Conservation (phyloP, 2,888 invertebrate genomes). For the Ichneumon xanthorius region DNA sequence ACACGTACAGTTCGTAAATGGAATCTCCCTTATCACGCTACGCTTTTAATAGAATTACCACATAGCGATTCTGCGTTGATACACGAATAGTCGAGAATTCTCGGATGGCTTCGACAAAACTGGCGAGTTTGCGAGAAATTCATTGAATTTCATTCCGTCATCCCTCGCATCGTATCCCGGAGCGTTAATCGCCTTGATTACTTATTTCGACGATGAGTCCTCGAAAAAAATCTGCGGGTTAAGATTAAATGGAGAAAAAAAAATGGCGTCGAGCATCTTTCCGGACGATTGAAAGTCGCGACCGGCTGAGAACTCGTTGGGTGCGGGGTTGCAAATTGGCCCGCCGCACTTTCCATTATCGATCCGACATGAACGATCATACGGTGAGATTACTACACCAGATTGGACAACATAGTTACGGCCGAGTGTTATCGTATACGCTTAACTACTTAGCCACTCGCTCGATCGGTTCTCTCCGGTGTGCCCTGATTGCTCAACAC, state of each 20-base stretch:
- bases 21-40: slow-evolving; percentile 56
- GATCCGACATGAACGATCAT: slow-evolving; percentile 23
- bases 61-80: background rate
- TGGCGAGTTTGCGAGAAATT: background rate
- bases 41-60: slow-evolving; percentile 20
- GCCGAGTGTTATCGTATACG: slow-evolving; percentile 37
- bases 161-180: background rate
- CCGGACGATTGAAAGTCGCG: slow-evolving; percentile 19
- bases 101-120: background rate
- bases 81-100: background rate
- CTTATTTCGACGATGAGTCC: slow-evolving; percentile 10
- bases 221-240: background rate
- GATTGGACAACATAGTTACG: slow-evolving; percentile 45
- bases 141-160: background rate
- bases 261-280: slow-evolving; percentile 1
- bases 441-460: slow-evolving; percentile 39
- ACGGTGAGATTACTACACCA: slow-evolving; percentile 45
- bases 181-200: slow-evolving; percentile 31
- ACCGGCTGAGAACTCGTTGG: slow-evolving; percentile 3
- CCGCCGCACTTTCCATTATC: slow-evolving; percentile 31
- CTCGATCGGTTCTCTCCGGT: slow-evolving; percentile 58
- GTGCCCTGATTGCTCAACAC: slow-evolving; percentile 52
- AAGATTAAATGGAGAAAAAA: background rate
- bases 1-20: background rate
- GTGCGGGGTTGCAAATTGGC: slow-evolving; percentile 34